Conservation (phyloP, 2,797 vertebrate species). For the Lagodon rhomboides region DNA sequence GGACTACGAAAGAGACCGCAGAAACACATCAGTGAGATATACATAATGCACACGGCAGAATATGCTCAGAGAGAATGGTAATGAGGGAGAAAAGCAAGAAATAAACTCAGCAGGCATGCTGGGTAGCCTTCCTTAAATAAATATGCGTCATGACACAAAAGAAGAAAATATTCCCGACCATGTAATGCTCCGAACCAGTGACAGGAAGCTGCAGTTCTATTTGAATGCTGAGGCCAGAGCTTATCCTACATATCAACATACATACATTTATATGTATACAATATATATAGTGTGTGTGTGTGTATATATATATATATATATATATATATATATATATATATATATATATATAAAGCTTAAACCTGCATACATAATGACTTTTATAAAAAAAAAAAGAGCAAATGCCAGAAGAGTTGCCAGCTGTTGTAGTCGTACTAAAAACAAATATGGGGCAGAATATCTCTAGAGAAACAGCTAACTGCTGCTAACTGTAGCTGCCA, state of each 20-base stretch:
- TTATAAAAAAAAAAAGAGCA: too few relatives aligned
- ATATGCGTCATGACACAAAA: not conserved
- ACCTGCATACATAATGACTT: too few relatives aligned
- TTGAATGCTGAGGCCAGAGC: not conserved
- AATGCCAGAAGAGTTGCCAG: too few relatives aligned
- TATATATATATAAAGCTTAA: too few relatives aligned
- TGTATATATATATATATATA: too few relatives aligned
- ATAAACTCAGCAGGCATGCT: conserved; percentile 2
- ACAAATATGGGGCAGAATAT: too few relatives aligned
- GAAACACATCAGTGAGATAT: conserved; percentile 5
- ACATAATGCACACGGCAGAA: conserved; percentile 20
- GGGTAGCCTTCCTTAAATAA: not conserved
- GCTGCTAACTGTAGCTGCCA: too few relatives aligned
- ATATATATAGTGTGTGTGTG: too few relatives aligned
- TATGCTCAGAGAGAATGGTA: conserved; percentile 1
- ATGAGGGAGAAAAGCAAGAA: conserved; percentile 13
- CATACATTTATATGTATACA: too few relatives aligned
- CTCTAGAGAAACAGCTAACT: too few relatives aligned
- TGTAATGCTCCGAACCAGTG: not conserved
- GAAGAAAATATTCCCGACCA: not conserved
- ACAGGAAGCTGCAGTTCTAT: not conserved
- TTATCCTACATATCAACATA: not conserved
- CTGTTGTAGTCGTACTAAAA: too few relatives aligned
- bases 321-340: too few relatives aligned
- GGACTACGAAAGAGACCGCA: conserved; percentile 1